Evolutionary conservation across 2,113 vertebrate genomes (phyloP).

Genomic region (Amia ocellicauda): DNA sequence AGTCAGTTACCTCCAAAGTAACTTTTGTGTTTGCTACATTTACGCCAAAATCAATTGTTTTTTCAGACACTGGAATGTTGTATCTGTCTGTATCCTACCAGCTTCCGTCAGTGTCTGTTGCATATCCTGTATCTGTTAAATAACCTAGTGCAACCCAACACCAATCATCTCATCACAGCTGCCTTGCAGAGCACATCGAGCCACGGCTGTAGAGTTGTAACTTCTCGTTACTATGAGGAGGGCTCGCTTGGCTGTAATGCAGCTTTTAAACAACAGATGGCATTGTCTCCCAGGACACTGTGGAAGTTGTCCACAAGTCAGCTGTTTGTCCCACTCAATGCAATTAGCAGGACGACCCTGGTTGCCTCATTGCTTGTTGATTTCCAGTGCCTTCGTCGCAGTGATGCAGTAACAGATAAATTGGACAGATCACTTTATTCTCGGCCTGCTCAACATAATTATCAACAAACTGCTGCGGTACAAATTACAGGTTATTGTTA

Average conservation of each 20-base stretch:
- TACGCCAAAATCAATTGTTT: no score
- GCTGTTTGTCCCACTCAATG: not conserved
- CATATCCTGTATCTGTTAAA: no score
- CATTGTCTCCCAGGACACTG: conserved; percentile 21
- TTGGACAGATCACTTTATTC: not conserved
- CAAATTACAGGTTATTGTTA: no score
- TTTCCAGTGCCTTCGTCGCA: not conserved
- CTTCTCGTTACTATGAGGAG: not conserved
- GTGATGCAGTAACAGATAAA: not conserved
- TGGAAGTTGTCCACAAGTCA: not conserved
- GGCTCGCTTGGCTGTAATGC: conserved; percentile 38
- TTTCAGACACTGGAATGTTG: no score
- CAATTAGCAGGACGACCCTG: not conserved
- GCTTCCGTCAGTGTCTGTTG: no score
- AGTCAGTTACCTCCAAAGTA: no score
- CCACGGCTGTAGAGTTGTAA: not conserved
- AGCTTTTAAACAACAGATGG: conserved; percentile 54
- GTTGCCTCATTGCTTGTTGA: conserved; percentile 2
- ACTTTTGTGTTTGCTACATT: no score
- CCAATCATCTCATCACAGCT: not conserved
- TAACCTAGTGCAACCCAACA: not conserved
- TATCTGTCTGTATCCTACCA: no score
- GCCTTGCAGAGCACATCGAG: not conserved
- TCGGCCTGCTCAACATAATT: no score
- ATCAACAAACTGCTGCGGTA: no score